Evolutionary conservation across 2,888 invertebrate genomes (phyloP), one percentile per base, ranked within the genome.

Genomic region (Hydrotaea diabolus): DNA sequence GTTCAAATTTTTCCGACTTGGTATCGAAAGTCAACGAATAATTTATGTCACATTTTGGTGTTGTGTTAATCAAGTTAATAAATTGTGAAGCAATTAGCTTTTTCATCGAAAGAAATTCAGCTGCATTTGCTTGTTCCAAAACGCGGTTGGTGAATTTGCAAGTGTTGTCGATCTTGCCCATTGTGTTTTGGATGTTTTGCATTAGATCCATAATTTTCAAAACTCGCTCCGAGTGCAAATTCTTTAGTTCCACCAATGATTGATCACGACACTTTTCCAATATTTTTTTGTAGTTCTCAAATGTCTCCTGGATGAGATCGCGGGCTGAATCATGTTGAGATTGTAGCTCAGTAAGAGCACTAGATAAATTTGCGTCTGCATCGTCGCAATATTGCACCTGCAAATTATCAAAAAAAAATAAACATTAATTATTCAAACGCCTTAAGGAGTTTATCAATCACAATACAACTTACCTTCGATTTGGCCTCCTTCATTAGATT

Each of bases 191-290:
- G 77, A 98, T 95, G 83, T 95, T 95, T 90, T 96, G 96, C 90
- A 96, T 95, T 85, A 96, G 94, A 90, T 98, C 97, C 97, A 98
- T 98, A 46, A 98, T 96, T 91, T 96, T 96, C 53, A 98, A 93
- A 92, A 98, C 98, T 83, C 97, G 95, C 89, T 96, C 95, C 82
- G 96, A 96, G 91, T 98, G 98, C 85, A 97, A 92, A 86, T 94
- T 94, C 88, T 96, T 95, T 64, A 97, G 93, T 89, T 96, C 95
- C 86, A 95, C 94, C 23, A 97, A 92, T 19, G 96, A 94, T 72
- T 95, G 95, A 88, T 98, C 97, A 87, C 96, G 95, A 87, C 96
- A 95, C 88, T 95, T 95, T 89, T 98, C 97, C 85, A 98, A 93
- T 77, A 96, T 94, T 43, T 96, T 96, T 91, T 96, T 96, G 90